Base-by-base conservation (phyloP, 2,888 invertebrate species). In the Drosophila quinaria region DNA sequence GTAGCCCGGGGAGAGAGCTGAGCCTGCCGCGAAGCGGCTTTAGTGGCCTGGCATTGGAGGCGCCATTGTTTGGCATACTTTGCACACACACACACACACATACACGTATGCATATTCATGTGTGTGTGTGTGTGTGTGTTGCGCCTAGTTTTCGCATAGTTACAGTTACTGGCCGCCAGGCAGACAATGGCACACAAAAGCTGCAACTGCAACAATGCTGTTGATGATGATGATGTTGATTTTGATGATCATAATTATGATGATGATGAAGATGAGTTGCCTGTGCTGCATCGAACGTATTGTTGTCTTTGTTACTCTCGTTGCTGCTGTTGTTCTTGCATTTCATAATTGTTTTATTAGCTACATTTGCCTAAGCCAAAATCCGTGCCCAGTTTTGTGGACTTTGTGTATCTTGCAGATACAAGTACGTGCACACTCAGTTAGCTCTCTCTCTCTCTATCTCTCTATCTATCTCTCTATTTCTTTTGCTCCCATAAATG, bases 11-110 rank as follows among this genome's bases (percentile, higher is more conserved):
- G 41, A 29, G 49, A 11, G 13, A 50, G 33, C 11, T 33, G 4
- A 29, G 54, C 25, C 44, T 13, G 51, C 42, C 70, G 67, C 69
- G 54, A 49, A 70, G 54, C 74, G 61, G 67, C 49, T 63, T 65
- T 68, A 72, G 74, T 65, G 83, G 80, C 63, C 74, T 76, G 72
- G 75, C 85, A 84, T 78, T 81, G 81, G 58, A 83, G 86, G 83
- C 84, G 84, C 84, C 86, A 86, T 84, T 84, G 84, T 86, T 86
- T 84, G 84, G 84, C 84, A 84, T 83, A 84, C 73, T 83, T 84
- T 83, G 62, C 64, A 51, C 58, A 50, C 47, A 46, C 52, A 69
- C 63, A 69, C 44, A 62, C 29, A 42, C 19, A 35, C 4, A 13
- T 13, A 35, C 33, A 46, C 41, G 39, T 11, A 59, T 22, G 29